Evolutionary conservation across 2,113 vertebrate genomes (phyloP).

Genomic region (Crotalus helleri): DNA sequence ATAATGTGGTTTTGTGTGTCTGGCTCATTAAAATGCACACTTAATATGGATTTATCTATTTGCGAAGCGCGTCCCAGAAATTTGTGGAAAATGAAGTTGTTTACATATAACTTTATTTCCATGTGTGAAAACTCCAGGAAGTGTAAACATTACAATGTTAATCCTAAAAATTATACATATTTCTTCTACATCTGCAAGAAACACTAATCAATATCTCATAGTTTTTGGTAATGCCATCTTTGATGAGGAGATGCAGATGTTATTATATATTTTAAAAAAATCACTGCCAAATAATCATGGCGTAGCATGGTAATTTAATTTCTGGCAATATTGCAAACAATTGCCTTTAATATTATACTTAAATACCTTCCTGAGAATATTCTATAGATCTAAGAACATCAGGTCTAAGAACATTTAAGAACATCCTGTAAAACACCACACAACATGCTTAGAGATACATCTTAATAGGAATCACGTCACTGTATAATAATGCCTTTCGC

Average conservation of each 20-base stretch:
- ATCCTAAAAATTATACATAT: neutral
- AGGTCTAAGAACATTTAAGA: neutral
- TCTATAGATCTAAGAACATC: neutral
- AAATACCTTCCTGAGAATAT: neutral
- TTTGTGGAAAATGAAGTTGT: neutral
- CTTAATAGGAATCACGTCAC: neutral
- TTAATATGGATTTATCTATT: neutral
- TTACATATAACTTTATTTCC: neutral
- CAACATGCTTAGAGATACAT: neutral
- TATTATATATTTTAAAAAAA: neutral
- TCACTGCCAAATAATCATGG: neutral
- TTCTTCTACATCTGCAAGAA: neutral
- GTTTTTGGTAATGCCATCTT: neutral
- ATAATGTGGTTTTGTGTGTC: neutral
- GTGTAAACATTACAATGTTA: neutral
- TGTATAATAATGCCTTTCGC: neutral
- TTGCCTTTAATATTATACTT: neutral
- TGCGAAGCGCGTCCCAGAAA: neutral
- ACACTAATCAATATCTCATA: no score
- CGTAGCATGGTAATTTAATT: neutral
- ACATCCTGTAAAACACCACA: neutral
- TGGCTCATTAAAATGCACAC: neutral
- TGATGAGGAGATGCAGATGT: neutral
- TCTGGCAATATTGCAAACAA: neutral
- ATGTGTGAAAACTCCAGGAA: neutral